Evolutionary conservation across 92 coral and sea anemone genomes (phyloP).

Genomic region (Phenganax marumi): DNA sequence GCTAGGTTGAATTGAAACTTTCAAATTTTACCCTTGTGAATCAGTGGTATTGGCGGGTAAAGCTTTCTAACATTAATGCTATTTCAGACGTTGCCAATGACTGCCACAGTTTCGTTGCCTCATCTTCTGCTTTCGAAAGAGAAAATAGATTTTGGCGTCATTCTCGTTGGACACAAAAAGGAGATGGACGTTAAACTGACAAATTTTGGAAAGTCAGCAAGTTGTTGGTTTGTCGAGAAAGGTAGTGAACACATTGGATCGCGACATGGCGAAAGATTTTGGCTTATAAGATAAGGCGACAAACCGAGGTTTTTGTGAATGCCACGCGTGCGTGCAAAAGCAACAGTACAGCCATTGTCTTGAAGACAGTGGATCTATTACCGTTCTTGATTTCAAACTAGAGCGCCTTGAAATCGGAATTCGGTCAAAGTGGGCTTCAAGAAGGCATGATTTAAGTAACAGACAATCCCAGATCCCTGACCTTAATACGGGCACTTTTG

Average conservation of each 20-base stretch:
- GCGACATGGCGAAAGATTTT: no score
- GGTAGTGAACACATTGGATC: constrained; percentile 48
- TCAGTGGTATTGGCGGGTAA: not conserved
- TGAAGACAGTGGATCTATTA: no score
- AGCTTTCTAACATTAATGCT: not conserved
- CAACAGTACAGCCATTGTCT: no score
- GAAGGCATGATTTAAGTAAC: no score
- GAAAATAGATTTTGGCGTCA: constrained; percentile 83
- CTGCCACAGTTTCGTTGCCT: constrained; percentile 80
- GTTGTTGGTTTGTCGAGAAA: constrained; percentile 78
- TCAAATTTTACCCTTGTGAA: not conserved
- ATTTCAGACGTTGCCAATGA: constrained; percentile 70
- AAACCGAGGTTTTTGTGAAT: not conserved
- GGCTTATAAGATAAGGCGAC: no score
- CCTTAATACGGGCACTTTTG: no score
- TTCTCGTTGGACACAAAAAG: constrained; percentile 84
- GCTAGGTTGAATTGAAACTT: no score
- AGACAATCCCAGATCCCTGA: no score
- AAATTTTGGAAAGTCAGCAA: constrained; percentile 74
- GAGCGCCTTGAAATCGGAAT: no score
- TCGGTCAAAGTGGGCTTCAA: not conserved
- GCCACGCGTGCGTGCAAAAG: not conserved
- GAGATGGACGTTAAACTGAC: constrained; percentile 67
- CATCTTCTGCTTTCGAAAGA: constrained; percentile 77
- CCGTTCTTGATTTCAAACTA: no score